phyloP scores from a whole-genome alignment of 2,113 vertebrate genomes.

The Vidua chalybeata region DNA sequence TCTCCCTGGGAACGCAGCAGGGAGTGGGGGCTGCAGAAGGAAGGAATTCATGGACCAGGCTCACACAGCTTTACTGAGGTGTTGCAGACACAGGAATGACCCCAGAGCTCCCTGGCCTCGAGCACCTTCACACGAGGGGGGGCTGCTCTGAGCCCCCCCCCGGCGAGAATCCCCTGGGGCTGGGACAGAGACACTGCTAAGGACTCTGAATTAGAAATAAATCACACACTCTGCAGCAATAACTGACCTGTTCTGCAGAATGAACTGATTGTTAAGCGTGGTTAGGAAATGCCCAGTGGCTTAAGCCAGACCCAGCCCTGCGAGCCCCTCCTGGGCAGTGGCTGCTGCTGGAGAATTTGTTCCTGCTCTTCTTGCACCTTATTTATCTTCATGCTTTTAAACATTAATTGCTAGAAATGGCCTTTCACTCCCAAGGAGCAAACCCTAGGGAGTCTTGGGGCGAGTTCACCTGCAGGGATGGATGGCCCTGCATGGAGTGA shows the following conservation, averaged over 20 bases:
- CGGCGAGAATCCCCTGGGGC: neutral
- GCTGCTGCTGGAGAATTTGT: neutral
- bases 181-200: neutral
- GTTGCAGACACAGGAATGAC: neutral
- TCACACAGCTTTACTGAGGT: neutral
- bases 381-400: neutral
- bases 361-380: neutral
- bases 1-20: neutral
- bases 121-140: neutral
- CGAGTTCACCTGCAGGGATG: neutral
- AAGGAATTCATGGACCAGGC: neutral
- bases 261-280: neutral
- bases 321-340: neutral
- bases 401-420: neutral
- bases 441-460: neutral
- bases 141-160: neutral
- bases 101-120: neutral
- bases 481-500: neutral
- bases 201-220: neutral
- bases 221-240: fast-evolving
- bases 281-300: neutral
- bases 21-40: neutral
- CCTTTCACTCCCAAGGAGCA: neutral
- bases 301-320: neutral
- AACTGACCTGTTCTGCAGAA: neutral